These are phyloP conservation scores for Drosophila mojavensis DNA, from an alignment of 1,140 invertebrate genomes.

Conservation along the genomic window DNA sequence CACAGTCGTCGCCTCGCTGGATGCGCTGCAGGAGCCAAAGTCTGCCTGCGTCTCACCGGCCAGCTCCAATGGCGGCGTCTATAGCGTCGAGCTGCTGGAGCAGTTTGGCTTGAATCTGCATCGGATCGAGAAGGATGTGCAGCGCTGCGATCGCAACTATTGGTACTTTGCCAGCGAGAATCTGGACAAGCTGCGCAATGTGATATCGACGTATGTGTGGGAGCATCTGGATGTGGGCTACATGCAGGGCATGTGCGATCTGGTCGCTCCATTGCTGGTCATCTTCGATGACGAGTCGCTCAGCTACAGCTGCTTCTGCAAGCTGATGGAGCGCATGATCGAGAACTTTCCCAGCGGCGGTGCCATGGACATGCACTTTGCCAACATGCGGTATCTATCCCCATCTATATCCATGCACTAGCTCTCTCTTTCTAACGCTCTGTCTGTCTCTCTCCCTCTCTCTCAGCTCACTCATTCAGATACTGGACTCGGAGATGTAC, in stretches of 20 bases:
- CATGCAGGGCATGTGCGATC: constrained; percentile 97
- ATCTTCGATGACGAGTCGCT: constrained; percentile 96
- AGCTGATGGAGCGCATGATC: constrained; percentile 94
- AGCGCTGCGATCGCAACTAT: constrained; percentile 96
- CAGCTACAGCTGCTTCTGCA: constrained; percentile 96
- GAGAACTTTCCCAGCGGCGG: constrained; percentile 97
- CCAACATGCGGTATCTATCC: constrained; percentile 92
- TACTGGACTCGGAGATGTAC: constrained; percentile 96
- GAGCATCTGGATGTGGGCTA: constrained; percentile 95
- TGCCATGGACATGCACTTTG: constrained; percentile 97
- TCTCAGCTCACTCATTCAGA: constrained; percentile 90
- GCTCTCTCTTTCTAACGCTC: not conserved
- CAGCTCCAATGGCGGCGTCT: constrained; percentile 94
- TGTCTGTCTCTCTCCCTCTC: not conserved
- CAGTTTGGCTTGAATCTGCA: constrained; percentile 95
- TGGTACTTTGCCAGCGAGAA: constrained; percentile 95
- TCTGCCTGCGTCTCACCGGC: constrained; percentile 91
- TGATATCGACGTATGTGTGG: constrained; percentile 99
- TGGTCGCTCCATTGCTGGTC: constrained; percentile 95
- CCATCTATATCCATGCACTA: not conserved
- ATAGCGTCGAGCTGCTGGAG: constrained; percentile 93
- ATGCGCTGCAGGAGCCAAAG: constrained; percentile 84
- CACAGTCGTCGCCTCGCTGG: constrained; percentile 74
- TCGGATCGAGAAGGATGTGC: constrained; percentile 98
- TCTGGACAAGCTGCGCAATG: constrained; percentile 96